Evolutionary conservation across 2,797 vertebrate genomes (phyloP), one percentile per base, ranked within the genome.

Genomic region (Myotis pilosus): DNA sequence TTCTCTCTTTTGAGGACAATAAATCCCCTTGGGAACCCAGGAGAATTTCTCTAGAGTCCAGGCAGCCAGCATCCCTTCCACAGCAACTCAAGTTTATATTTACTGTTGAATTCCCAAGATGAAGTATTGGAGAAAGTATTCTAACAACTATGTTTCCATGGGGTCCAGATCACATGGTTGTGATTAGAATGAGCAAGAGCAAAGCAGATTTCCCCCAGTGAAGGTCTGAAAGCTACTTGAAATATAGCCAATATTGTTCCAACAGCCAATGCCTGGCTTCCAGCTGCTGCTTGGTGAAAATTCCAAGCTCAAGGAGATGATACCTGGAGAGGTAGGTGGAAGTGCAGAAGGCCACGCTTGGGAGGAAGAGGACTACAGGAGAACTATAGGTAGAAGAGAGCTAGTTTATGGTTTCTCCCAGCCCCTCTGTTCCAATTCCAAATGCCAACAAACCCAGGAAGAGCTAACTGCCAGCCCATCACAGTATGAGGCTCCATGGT

Each of bases 121-220:
- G 97, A 98, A 97, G 91, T 97, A 94, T 96, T 98, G 92, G 96
- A 98, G 97, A 97, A 98, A 98, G 89, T 96, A 97, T 98, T 96
- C 97, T 89, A 95, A 95, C 95, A 97, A 96, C 96, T 97, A 97
- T 96, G 95, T 98, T 98, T 98, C 96, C 91, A 94, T 86, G 94
- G 87, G 96, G 89, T 74, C 91, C 91, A 97, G 87, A 96, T 95
- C 96, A 98, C 97, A 94, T 98, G 97, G 97, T 97, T 95, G 96
- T 97, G 95, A 97, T 98, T 98, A 98, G 95, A 96, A 97, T 93
- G 71, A 97, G 96, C 94, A 98, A 97, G 94, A 98, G 94, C 94
- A 97, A 96, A 95, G 96, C 96, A 96, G 84, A 97, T 97, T 96
- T 96, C 91, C 55, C 49, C 57, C 72, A 92, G 84, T 79, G 62